Percentiles rank a stretch among this genome's conserved stretches.
Evolutionary conservation across 2,797 vertebrate species (phyloP).

Genomic region (Hippopotamyrus pictus): DNA sequence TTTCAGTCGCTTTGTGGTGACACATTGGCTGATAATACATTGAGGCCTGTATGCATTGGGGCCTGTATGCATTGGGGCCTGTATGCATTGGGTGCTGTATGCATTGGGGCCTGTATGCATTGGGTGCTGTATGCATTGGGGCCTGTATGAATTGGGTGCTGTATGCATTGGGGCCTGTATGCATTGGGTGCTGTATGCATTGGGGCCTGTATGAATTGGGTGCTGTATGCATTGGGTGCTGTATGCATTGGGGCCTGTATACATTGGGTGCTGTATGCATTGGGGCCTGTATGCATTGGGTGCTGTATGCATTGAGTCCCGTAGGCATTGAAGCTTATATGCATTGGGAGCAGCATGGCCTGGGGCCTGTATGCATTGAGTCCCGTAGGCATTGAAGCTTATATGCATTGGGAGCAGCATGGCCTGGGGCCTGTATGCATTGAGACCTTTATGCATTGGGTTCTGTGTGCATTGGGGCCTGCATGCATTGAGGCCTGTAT

Average conservation of each 20-base stretch:
- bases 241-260: background rate
- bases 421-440: background rate
- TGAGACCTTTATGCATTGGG: no score
- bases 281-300: background rate
- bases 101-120: background rate
- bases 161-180: background rate
- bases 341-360: background rate
- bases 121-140: background rate
- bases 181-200: background rate
- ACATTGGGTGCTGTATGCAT: background rate
- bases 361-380: background rate
- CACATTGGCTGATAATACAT: background rate
- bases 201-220: background rate
- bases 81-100: background rate
- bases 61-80: background rate
- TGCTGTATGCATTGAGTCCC: background rate
- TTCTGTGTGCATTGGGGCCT: no score
- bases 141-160: accelerated
- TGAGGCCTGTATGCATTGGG: background rate
- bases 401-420: background rate
- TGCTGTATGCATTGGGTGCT: no score
- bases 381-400: no score
- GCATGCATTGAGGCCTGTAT: background rate
- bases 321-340: background rate
- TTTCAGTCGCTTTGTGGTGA: background rate